Conservation (phyloP, 2,113 vertebrate species). For the Gila orcuttii region DNA sequence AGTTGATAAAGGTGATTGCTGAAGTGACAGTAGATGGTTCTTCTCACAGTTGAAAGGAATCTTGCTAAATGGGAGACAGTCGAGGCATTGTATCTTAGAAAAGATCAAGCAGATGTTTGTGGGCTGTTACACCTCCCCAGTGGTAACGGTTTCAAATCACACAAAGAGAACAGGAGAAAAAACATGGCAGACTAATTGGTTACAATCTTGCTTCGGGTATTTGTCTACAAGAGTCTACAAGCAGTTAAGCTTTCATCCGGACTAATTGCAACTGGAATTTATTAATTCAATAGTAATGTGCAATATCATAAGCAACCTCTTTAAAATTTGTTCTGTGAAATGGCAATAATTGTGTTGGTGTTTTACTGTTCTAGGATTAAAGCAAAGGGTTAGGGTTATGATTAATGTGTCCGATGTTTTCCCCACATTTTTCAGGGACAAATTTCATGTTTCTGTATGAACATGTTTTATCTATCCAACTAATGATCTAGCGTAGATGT, state of each 20-base stretch:
- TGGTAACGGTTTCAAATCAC: slow-evolving; percentile 74
- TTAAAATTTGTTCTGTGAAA: neutral
- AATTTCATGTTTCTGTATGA: neutral
- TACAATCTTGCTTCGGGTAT: slow-evolving; percentile 69
- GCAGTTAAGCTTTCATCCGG: slow-evolving; percentile 42
- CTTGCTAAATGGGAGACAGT: slow-evolving; percentile 38
- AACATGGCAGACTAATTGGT: slow-evolving; percentile 88
- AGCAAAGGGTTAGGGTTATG: neutral
- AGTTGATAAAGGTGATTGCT: neutral
- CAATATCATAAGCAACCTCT: neutral
- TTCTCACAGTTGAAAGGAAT: neutral
- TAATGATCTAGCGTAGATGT: neutral
- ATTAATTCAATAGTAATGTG: neutral
- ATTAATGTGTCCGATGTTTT: neutral
- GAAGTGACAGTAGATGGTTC: slow-evolving; percentile 9
- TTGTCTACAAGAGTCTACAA: slow-evolving; percentile 38
- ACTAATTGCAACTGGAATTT: neutral
- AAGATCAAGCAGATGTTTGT: slow-evolving; percentile 68
- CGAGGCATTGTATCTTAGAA: slow-evolving; percentile 49
- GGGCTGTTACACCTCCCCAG: slow-evolving; percentile 63
- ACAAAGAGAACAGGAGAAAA: slow-evolving; percentile 83
- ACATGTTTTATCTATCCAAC: neutral
- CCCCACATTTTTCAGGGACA: neutral
- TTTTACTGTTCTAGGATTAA: neutral
- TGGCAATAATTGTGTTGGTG: neutral